phyloP scores from a whole-genome alignment of 2,888 invertebrate genomes.

The Drosophila kuntzei region DNA sequence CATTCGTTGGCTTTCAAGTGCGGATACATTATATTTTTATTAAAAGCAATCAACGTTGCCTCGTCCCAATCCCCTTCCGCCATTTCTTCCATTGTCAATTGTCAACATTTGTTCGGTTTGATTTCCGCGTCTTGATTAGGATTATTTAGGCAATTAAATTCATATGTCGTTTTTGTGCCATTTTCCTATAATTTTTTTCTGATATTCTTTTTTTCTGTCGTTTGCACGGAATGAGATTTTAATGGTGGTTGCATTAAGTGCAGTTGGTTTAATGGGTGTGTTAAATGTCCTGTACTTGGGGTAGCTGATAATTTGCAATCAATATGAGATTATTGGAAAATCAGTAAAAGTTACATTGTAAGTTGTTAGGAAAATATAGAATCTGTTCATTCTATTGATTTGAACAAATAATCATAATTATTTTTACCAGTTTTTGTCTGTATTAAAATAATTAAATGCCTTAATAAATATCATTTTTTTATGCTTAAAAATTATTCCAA shows the following conservation, averaged over 20 bases:
- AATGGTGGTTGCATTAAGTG: slow-evolving; percentile 23
- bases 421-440: too few species aligned
- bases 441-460: too few species aligned
- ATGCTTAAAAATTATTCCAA: too few species aligned
- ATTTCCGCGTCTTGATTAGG: slow-evolving; percentile 64
- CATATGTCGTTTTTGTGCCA: slow-evolving; percentile 71
- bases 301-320: slow-evolving; percentile 19
- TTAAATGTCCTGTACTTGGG: slow-evolving; percentile 32
- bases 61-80: slow-evolving; percentile 20
- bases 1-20: slow-evolving; percentile 54
- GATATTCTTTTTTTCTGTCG: slow-evolving; percentile 20
- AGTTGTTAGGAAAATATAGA: neutral
- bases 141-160: slow-evolving; percentile 78
- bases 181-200: slow-evolving; percentile 40
- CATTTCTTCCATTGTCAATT: slow-evolving; percentile 29
- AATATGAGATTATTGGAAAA: slow-evolving; percentile 16
- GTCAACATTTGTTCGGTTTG: slow-evolving; percentile 65
- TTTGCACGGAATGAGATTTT: slow-evolving; percentile 21
- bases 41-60: slow-evolving; percentile 73
- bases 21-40: slow-evolving; percentile 79
- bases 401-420: too few species aligned
- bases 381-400: neutral
- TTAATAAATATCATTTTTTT: too few species aligned
- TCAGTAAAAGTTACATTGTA: neutral
- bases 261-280: slow-evolving; percentile 37